A percentile compares a stretch with the other conserved stretches of the same genome.
Conservation (phyloP, 2,113 vertebrate species). For the Ciconia maguari region DNA sequence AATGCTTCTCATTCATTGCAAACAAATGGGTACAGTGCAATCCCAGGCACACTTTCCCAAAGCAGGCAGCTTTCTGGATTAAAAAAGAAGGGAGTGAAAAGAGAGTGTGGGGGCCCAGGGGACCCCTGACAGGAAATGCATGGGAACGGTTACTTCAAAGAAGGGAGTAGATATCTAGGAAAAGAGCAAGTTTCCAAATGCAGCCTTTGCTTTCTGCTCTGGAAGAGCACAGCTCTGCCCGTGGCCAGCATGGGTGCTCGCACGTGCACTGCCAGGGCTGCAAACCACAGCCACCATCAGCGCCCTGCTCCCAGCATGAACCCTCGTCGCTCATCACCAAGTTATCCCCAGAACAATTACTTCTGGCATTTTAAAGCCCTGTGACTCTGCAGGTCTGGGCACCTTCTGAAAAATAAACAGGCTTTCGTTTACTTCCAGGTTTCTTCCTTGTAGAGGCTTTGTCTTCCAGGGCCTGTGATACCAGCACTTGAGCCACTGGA, state of each 20-base stretch:
- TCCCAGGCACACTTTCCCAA: conserved; percentile 11
- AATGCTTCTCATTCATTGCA: conserved; percentile 55
- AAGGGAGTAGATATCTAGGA: neutral
- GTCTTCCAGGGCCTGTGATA: neutral
- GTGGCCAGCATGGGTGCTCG: rapidly evolving
- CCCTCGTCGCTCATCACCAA: rapidly evolving
- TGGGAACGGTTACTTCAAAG: conserved; percentile 6
- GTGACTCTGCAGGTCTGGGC: neutral
- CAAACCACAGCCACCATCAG: rapidly evolving
- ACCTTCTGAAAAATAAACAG: neutral
- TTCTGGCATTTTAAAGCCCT: neutral
- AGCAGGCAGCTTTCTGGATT: neutral
- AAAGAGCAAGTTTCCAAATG: neutral
- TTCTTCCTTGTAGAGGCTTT: neutral
- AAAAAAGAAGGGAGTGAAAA: neutral
- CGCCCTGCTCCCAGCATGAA: rapidly evolving
- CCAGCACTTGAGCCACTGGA: neutral
- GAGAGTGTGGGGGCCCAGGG: neutral
- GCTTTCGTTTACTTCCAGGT: neutral
- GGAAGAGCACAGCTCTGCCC: neutral
- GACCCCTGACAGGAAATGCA: neutral
- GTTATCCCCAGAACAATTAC: neutral
- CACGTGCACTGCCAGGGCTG: neutral
- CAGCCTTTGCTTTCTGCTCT: neutral
- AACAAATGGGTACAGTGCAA: conserved; percentile 50